Percentiles rank a stretch among this genome's conserved stretches.
Evolutionary conservation across 2,888 invertebrate species (phyloP).

Genomic region (Alviniconcha strummeri): DNA sequence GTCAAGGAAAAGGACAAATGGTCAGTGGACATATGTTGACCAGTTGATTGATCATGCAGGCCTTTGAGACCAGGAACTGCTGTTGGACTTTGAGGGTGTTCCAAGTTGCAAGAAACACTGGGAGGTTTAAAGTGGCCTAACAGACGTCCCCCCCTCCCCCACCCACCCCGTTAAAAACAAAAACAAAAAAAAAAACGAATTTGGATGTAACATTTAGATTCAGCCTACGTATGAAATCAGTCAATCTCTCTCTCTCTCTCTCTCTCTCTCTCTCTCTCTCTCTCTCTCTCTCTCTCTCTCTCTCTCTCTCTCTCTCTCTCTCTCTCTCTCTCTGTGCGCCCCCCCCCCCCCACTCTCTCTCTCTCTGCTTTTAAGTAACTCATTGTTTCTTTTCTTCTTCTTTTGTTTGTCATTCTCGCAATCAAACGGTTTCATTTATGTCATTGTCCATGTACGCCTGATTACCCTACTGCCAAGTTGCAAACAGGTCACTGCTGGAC

Average conservation of each 20-base stretch:
- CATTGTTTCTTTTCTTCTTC: neutral
- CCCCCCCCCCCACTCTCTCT: neutral
- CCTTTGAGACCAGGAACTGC: no score
- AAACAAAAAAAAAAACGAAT: no score
- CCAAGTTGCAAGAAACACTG: neutral
- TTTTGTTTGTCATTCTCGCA: neutral
- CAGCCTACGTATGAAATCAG: neutral
- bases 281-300: neutral
- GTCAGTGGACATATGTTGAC: no score
- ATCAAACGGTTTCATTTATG: no score
- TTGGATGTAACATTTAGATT: neutral
- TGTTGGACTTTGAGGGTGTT: neutral
- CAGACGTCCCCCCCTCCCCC: neutral
- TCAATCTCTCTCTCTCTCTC: neutral
- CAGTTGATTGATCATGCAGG: no score
- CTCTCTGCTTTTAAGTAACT: neutral
- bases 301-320: neutral
- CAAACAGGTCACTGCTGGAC: no score
- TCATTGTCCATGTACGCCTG: no score
- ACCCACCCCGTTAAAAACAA: neutral
- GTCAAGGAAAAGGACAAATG: no score
- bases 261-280: neutral
- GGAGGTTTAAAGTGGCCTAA: neutral
- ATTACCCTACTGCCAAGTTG: neutral
- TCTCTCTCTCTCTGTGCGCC: no score